phyloP scores from a whole-genome alignment of 2,797 vertebrate species.

The Rhincodon typus region DNA sequence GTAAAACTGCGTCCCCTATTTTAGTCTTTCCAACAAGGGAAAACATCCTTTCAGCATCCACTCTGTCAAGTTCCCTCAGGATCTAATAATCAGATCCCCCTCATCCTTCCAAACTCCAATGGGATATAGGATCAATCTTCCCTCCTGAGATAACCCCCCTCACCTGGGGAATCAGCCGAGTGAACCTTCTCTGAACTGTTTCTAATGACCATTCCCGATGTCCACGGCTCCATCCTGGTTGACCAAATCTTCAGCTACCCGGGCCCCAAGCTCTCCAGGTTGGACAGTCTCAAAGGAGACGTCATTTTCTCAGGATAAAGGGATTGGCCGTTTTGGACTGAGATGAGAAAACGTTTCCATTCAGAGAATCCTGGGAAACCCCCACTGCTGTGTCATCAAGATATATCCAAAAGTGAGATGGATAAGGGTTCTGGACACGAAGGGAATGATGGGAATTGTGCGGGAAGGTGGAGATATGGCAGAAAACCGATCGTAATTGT shows the following conservation, averaged over 20 bases:
- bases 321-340: not conserved
- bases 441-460: not conserved
- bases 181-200: no score
- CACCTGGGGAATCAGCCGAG: no score
- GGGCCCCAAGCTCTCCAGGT: not conserved
- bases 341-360: not conserved
- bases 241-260: not conserved
- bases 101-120: no score
- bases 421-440: not conserved
- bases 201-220: not conserved
- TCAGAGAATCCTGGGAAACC: not conserved
- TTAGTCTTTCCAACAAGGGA: no score
- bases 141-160: no score
- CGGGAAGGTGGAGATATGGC: not conserved
- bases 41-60: no score
- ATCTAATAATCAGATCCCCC: no score
- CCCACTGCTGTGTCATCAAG: not conserved
- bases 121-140: no score
- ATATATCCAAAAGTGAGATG: not conserved
- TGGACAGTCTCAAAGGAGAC: not conserved
- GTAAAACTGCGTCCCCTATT: no score
- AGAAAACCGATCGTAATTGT: not conserved
- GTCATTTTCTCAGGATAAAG: not conserved
- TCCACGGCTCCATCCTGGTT: not conserved
- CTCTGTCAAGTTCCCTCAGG: no score